Conservation (phyloP, 1,140 invertebrate genomes). For the Drosophila murphyi region DNA sequence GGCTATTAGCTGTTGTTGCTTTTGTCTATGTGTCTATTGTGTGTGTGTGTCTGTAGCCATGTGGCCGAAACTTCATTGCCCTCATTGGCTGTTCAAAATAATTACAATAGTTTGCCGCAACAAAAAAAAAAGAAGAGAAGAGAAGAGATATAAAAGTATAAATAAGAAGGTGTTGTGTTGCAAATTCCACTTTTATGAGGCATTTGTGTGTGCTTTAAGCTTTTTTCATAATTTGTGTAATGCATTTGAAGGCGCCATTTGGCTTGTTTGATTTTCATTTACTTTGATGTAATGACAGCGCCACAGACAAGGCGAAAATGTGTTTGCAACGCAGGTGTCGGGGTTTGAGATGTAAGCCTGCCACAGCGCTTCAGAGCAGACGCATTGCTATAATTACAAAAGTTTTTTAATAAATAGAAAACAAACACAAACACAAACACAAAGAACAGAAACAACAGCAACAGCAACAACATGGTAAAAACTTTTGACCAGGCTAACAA, state of each 20-base stretch:
- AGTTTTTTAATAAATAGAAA: constrained; percentile 79
- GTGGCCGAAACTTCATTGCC: constrained; percentile 55
- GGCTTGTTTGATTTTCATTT: constrained; percentile 55
- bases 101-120: constrained; percentile 68
- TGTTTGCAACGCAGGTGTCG: constrained; percentile 50
- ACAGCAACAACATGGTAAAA: constrained; percentile 42
- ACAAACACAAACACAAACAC: constrained; percentile 24
- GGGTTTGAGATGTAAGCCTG: not conserved
- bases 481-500: constrained; percentile 43
- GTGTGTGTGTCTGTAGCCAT: constrained; percentile 24
- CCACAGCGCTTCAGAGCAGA: constrained; percentile 26
- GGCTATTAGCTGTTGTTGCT: constrained; percentile 48
- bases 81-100: constrained; percentile 77
- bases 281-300: constrained; percentile 49
- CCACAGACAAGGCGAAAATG: constrained; percentile 20
- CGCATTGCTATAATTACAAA: constrained; percentile 77
- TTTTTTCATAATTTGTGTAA: constrained; percentile 45
- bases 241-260: constrained; percentile 31
- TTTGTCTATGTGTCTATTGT: not conserved
- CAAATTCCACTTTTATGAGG: constrained; percentile 30
- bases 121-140: not conserved
- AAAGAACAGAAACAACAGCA: too few species aligned
- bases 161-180: constrained; percentile 11
- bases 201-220: constrained; percentile 22
- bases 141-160: not conserved